These are phyloP conservation scores for Neuroscelio doddi DNA, from an alignment of 2,888 invertebrate genomes.

Conservation along the genomic window DNA sequence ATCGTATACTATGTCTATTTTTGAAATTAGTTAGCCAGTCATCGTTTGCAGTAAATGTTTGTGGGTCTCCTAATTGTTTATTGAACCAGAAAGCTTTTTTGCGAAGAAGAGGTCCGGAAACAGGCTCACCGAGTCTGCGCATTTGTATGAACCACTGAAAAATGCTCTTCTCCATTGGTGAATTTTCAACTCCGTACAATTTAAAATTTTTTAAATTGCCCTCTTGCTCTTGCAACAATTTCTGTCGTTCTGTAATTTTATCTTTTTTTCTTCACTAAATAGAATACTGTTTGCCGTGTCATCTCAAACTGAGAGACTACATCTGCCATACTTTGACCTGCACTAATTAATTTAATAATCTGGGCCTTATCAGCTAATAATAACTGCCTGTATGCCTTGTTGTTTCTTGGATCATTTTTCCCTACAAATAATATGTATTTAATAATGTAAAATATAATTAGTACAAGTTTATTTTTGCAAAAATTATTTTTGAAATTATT, in stretches of 20 bases:
- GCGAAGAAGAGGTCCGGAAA: conserved; percentile 16
- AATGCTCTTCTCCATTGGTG: conserved; percentile 16
- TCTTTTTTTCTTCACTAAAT: conserved; percentile 20
- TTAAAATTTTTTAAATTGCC: conserved; percentile 8
- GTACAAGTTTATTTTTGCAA: too few relatives aligned
- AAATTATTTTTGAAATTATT: too few relatives aligned
- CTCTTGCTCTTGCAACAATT: conserved; percentile 12
- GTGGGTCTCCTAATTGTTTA: conserved; percentile 9
- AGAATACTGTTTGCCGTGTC: conserved; percentile 12
- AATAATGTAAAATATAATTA: too few relatives aligned
- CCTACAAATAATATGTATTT: too few relatives aligned
- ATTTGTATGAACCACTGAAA: conserved; percentile 17
- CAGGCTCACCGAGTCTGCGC: conserved; percentile 15
- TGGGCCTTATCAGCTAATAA: conserved; percentile 5
- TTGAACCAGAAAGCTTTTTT: conserved; percentile 23
- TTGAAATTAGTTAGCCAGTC: conserved; percentile 45
- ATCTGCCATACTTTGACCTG: neutral
- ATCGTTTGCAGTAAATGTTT: conserved; percentile 24
- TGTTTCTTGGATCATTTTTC: conserved; percentile 6
- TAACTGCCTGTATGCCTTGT: conserved; percentile 2
- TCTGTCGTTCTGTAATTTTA: neutral
- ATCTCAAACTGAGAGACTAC: conserved; percentile 9
- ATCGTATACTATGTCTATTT: conserved; percentile 33
- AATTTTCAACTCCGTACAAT: conserved; percentile 20
- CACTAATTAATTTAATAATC: conserved; percentile 5